Evolutionary conservation across 23 tunicate genomes (phyloP), one percentile per base, ranked within the genome.

Genomic region (Corella eumyota): DNA sequence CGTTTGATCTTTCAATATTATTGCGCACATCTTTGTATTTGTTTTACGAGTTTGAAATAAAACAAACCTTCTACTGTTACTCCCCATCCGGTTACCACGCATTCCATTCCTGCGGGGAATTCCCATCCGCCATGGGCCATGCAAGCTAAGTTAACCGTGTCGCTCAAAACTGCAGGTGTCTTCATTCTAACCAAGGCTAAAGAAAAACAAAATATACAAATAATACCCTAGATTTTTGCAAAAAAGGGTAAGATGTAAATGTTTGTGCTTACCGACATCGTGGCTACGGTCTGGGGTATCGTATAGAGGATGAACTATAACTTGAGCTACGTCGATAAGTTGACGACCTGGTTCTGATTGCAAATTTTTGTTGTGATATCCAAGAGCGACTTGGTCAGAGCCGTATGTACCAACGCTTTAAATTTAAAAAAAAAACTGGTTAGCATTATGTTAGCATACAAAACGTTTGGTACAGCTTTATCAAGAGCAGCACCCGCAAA

Each of bases 11-110:
- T n/a, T n/a, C n/a, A n/a, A n/a, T n/a, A n/a, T n/a, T n/a, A n/a
- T n/a, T n/a, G n/a, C n/a, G n/a, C n/a, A n/a, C n/a, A n/a, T n/a
- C n/a, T n/a, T n/a, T n/a, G n/a, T n/a, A n/a, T n/a, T n/a, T n/a
- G n/a, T n/a, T n/a, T n/a, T n/a, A n/a, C n/a, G n/a, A n/a, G n/a
- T n/a, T n/a, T n/a, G n/a, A n/a, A n/a, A n/a, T n/a, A n/a, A n/a
- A n/a, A n/a, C n/a, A n/a, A 47, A 69, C 76, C 74, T 85, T 72
- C 95, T 6, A 28, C 62, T 3, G 95, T 85, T 51, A 85, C 81
- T 56, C 95, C 95, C 95, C 95, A 85, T 24, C 95, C 95, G 36
- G 95, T 79, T 2, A 85, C 95, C 6, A 85, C 95, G 64, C 95
- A 85, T 36, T 69, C 47, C 76, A 76, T 75, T 15, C 84, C 84